phyloP scores from a whole-genome alignment of 2,113 vertebrate genomes.

The Parotia lawesii region DNA sequence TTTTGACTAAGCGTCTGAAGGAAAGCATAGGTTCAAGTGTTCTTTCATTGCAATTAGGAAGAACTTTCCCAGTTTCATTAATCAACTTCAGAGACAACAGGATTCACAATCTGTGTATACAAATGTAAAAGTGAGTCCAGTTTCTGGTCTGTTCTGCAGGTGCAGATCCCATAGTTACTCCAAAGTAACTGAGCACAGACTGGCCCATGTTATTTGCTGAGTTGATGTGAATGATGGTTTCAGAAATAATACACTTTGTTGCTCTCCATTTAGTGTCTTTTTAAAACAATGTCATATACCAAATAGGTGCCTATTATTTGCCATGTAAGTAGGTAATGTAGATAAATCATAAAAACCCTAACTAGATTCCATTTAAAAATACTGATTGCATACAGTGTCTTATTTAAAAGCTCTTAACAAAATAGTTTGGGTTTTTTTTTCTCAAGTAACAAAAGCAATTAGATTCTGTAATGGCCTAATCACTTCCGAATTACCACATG shows the following conservation, averaged over 20 bases:
- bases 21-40: not conserved
- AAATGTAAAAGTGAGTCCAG: not conserved
- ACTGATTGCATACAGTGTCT: not conserved
- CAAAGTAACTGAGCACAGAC: not conserved
- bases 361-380: not conserved
- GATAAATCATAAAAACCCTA: not conserved
- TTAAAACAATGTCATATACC: not conserved
- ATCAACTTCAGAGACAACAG: not conserved
- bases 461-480: constrained; percentile 12
- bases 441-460: not conserved
- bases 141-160: not conserved
- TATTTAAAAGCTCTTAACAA: not conserved
- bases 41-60: not conserved
- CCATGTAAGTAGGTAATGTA: not conserved
- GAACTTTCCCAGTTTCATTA: not conserved
- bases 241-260: not conserved
- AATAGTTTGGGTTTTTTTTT: not conserved
- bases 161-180: not conserved
- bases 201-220: not conserved
- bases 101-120: not conserved
- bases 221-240: not conserved
- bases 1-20: not conserved
- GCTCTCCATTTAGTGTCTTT: not conserved
- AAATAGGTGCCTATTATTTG: not conserved
- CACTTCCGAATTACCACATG: not conserved